These are phyloP conservation scores for Brevimyrus niger DNA, from an alignment of 2,113 vertebrate genomes.

Conservation along the genomic window DNA sequence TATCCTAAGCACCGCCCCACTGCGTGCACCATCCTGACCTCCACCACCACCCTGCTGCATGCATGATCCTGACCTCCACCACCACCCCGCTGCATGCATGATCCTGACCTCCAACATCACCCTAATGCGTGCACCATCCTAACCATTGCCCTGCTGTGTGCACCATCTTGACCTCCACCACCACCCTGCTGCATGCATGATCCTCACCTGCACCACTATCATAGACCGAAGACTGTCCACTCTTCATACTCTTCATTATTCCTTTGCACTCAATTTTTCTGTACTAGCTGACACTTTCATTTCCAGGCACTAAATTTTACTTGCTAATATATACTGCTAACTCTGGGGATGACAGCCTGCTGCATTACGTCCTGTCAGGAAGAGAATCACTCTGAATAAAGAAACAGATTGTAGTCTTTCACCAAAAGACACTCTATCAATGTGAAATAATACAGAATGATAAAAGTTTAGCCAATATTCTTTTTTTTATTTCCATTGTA, in stretches of 20 bases:
- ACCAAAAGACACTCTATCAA: not conserved
- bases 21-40: not conserved
- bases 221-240: not conserved
- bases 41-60: too few relatives aligned
- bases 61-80: too few relatives aligned
- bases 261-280: not conserved
- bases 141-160: too few relatives aligned
- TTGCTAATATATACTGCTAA: constrained; percentile 73
- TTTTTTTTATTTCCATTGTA: not conserved
- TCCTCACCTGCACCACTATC: not conserved
- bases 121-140: not conserved
- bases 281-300: not conserved
- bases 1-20: too few relatives aligned
- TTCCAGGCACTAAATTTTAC: constrained; percentile 78
- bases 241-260: not conserved
- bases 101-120: too few relatives aligned
- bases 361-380: constrained; percentile 56
- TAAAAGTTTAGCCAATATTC: not conserved
- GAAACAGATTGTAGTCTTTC: constrained; percentile 35
- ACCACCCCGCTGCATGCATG: too few relatives aligned
- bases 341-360: constrained; percentile 63
- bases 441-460: not conserved
- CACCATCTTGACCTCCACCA: not conserved
- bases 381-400: constrained; percentile 53
- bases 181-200: too few relatives aligned